phyloP scores from a whole-genome alignment of 2,113 vertebrate species.

The Nematolebias whitei region DNA sequence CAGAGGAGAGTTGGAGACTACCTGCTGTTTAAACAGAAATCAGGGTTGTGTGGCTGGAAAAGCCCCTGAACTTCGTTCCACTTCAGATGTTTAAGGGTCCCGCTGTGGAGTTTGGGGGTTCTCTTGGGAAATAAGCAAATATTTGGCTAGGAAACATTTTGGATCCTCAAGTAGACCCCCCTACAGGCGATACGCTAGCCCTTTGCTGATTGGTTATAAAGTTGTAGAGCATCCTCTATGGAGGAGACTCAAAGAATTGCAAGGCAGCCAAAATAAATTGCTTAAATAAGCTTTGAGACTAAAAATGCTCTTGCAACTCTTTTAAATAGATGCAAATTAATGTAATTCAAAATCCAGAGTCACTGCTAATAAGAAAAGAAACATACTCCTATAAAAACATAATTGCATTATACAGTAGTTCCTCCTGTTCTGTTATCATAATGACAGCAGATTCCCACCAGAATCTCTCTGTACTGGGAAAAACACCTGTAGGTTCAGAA shows the following conservation, averaged over 20 bases:
- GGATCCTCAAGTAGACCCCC: constrained; percentile 68
- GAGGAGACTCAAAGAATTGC: constrained; percentile 72
- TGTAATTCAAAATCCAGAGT: not conserved
- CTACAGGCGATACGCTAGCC: constrained; percentile 54
- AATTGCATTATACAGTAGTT: not conserved
- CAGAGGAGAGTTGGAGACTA: constrained; percentile 65
- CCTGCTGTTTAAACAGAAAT: constrained; percentile 79
- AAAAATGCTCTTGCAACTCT: constrained; percentile 7
- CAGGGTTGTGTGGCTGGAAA: constrained; percentile 53
- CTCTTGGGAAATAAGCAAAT: constrained; percentile 74
- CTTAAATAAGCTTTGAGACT: constrained; percentile 62
- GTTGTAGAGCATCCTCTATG: constrained; percentile 53
- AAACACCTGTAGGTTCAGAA: constrained; percentile 66
- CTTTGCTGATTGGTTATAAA: constrained; percentile 62
- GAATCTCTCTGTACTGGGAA: constrained; percentile 30
- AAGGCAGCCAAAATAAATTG: constrained; percentile 54
- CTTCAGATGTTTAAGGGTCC: constrained; percentile 73
- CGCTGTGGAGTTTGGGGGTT: constrained; percentile 46
- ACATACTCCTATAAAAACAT: not conserved
- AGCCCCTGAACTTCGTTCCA: constrained; percentile 65
- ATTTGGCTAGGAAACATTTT: constrained; percentile 77
- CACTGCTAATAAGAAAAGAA: not conserved
- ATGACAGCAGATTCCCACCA: constrained; percentile 15
- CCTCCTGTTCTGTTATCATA: not conserved
- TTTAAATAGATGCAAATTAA: constrained; percentile 12